Base-by-base conservation (phyloP, 2,888 invertebrate species). In the Macaria notata region DNA sequence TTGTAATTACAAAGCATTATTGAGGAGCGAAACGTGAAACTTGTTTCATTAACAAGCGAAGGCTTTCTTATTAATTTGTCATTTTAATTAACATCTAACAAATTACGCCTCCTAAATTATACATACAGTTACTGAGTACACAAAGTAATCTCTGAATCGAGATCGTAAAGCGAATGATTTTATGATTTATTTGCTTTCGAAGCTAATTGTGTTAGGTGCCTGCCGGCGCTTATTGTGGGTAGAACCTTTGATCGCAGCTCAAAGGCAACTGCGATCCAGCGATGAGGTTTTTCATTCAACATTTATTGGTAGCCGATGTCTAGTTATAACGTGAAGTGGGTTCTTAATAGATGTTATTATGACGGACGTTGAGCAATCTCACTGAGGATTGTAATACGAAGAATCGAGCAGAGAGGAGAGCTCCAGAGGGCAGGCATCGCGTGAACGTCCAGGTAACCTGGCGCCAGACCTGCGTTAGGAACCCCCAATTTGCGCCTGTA, bases 401-500 rank as follows among this genome's bases (percentile, higher is more conserved):
- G 62, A 68, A 65, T 65, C 57, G 9, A 41, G 53, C 59, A 45
- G 56, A 60, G 54, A 56, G 64, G 63, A 72, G 69, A 68, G 66
- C 63, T 66, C 59, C 69, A 69, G 71, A 72, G 76, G 71, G 68
- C 70, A 70, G 61, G 70, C 73, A 77, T 86, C 78, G 84, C 85
- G 86, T 87, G 86, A 78, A 72, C 59, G 73, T 75, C 75, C 86
- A 87, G 88, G 88, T 86, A 83, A 71, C 81, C 81, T 79, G 78
- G 90, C 91, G 90, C 91, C 91, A 81, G 71, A 71, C 73, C 83
- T 73, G 80, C 78, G 76, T 87, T 83, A 88, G 85, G 84, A 89
- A 88, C 91, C 90, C 82, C 84, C 90, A 89, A 90, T 91, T 90
- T 90, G 83, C 85, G 87, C 79, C 87, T 88, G 88, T 91, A 91